Evolutionary conservation across 2,888 invertebrate genomes (phyloP).

Genomic region (Sclerodermus sp.): DNA sequence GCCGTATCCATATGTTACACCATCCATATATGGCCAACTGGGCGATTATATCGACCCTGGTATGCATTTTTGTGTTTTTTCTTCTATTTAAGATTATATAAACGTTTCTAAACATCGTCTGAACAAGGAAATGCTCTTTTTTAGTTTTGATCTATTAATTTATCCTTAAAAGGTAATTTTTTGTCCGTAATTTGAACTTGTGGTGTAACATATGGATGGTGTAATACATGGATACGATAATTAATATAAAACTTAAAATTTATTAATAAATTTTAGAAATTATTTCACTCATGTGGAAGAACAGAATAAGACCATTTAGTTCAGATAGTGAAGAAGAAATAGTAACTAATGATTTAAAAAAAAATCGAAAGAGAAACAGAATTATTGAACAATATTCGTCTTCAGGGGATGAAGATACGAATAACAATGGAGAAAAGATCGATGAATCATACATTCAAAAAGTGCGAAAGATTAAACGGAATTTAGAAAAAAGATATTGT

Average conservation of each 20-base stretch:
- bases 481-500: conserved; percentile 16
- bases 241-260: conserved; percentile 9
- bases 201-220: too few relatives aligned
- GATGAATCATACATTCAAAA: conserved; percentile 12
- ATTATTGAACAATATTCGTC: conserved; percentile 9
- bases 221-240: conserved; percentile 9
- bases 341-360: conserved; percentile 5
- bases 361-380: conserved; percentile 9
- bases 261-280: conserved; percentile 13
- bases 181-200: too few relatives aligned
- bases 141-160: too few relatives aligned
- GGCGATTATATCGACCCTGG: too few relatives aligned
- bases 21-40: too few relatives aligned
- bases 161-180: too few relatives aligned
- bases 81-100: too few relatives aligned
- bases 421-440: conserved; percentile 16
- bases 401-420: conserved; percentile 5
- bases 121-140: too few relatives aligned
- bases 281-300: conserved; percentile 11
- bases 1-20: too few relatives aligned
- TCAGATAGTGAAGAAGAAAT: conserved; percentile 5
- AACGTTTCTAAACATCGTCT: too few relatives aligned
- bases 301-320: conserved; percentile 9
- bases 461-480: conserved; percentile 18
- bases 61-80: too few relatives aligned